Conservation (phyloP, 2,888 invertebrate species). For the Troides helena region DNA sequence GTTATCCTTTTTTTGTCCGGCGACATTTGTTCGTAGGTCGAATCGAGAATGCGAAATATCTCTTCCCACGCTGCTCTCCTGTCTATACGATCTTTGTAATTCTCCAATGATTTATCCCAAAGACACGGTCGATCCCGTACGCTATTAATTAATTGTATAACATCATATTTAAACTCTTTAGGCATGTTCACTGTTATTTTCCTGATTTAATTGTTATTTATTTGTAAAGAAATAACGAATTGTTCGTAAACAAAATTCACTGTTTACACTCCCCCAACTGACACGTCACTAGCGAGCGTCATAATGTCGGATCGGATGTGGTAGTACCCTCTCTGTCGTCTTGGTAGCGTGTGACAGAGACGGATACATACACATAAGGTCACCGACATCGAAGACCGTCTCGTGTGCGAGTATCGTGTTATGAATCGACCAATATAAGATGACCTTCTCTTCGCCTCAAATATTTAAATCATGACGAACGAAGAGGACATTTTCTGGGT, state of each 20-base stretch:
- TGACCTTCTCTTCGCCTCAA: slow-evolving; percentile 3
- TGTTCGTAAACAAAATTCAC: slow-evolving; percentile 33
- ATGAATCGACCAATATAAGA: slow-evolving; percentile 36
- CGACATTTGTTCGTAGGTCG: slow-evolving; percentile 57
- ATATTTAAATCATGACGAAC: neutral
- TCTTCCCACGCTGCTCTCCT: slow-evolving; percentile 65
- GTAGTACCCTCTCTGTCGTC: slow-evolving; percentile 41
- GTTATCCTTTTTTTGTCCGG: slow-evolving; percentile 54
- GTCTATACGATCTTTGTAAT: slow-evolving; percentile 67
- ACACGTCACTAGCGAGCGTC: slow-evolving; percentile 56
- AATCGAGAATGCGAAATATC: slow-evolving; percentile 58
- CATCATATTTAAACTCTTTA: slow-evolving; percentile 65
- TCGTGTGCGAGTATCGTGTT: slow-evolving; percentile 37
- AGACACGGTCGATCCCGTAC: slow-evolving; percentile 61
- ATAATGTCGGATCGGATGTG: slow-evolving; percentile 58
- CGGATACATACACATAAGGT: slow-evolving; percentile 45
- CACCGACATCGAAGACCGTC: slow-evolving; percentile 52
- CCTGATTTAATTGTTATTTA: slow-evolving; percentile 11
- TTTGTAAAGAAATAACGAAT: slow-evolving; percentile 28
- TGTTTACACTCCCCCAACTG: slow-evolving; percentile 51
- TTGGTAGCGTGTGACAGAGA: slow-evolving; percentile 39
- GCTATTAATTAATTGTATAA: slow-evolving; percentile 52
- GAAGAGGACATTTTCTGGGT: slow-evolving; percentile 1
- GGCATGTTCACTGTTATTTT: slow-evolving; percentile 39
- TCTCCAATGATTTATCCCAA: slow-evolving; percentile 67